Evolutionary conservation across 2,888 invertebrate species (phyloP).

Genomic region (Leptopterna dolabrata): DNA sequence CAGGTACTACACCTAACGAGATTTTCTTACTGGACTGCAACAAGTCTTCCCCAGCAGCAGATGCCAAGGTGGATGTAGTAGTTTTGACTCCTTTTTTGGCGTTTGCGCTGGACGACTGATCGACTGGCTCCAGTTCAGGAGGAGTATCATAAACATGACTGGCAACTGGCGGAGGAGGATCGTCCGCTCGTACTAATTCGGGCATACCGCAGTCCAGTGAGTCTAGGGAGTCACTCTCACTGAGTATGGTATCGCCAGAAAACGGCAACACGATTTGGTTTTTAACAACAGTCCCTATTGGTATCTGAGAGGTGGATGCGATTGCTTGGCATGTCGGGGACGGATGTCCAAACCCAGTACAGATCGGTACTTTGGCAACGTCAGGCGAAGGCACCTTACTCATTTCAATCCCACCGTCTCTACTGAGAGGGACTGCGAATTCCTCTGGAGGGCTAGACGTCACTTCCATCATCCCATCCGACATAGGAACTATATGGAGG

Average conservation of each 20-base stretch:
- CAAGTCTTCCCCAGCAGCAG: conserved; percentile 3
- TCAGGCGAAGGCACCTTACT: not conserved
- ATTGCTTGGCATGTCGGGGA: not conserved
- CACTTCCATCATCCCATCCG: conserved; percentile 20
- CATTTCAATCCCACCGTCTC: not conserved
- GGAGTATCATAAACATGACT: not conserved
- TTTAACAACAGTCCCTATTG: not conserved
- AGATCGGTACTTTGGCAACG: conserved; percentile 2
- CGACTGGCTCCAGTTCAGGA: not conserved
- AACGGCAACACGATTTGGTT: conserved; percentile 20
- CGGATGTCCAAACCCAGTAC: not conserved
- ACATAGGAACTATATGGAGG: conserved; percentile 14
- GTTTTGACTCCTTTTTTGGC: not conserved
- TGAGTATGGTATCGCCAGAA: conserved; percentile 10
- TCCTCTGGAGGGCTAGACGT: not conserved
- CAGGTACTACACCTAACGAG: not conserved
- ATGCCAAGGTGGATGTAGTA: not conserved
- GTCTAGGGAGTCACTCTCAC: conserved; percentile 14
- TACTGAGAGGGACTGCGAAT: not conserved
- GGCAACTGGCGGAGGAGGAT: not conserved
- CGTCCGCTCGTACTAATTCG: not conserved
- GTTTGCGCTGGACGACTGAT: not conserved
- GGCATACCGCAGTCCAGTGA: not conserved
- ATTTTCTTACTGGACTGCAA: not conserved
- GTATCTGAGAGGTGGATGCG: not conserved